Conservation (phyloP, 2,113 vertebrate species). For the Gambusia affinis region DNA sequence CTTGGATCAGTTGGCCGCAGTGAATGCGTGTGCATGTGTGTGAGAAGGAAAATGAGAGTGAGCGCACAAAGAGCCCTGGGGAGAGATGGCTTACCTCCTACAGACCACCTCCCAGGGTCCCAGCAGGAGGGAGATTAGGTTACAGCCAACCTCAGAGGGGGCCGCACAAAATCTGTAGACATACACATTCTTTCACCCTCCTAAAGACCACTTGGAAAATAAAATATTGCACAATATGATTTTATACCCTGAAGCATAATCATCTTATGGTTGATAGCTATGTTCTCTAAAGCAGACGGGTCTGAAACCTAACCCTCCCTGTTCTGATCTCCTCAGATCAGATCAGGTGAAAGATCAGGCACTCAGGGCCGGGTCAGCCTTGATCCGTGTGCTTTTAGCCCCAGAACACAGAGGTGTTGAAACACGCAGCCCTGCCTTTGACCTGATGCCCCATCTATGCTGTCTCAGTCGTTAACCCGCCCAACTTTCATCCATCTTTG, state of each 20-base stretch:
- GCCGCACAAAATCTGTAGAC: slow-evolving; percentile 33
- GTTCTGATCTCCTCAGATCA: slow-evolving; percentile 15
- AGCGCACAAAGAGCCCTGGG: slow-evolving; percentile 54
- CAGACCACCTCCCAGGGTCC: slow-evolving; percentile 76
- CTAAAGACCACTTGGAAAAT: slow-evolving; percentile 23
- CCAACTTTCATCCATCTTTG: slow-evolving; percentile 25
- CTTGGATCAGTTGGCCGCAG: slow-evolving; percentile 6
- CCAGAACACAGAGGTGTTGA: slow-evolving; percentile 52
- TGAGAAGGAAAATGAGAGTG: slow-evolving; percentile 3
- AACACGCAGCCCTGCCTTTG: slow-evolving; percentile 41
- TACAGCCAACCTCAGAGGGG: slow-evolving; percentile 67
- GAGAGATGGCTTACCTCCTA: slow-evolving; percentile 72
- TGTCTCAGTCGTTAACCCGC: slow-evolving; percentile 18
- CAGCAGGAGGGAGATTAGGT: slow-evolving; percentile 74
- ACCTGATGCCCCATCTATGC: slow-evolving; percentile 32
- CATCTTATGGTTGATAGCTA: slow-evolving; percentile 19
- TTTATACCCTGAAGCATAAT: slow-evolving; percentile 33
- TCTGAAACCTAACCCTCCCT: slow-evolving; percentile 13
- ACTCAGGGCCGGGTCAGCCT: slow-evolving; percentile 35
- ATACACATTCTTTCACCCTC: slow-evolving; percentile 23
- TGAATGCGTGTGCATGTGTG: slow-evolving; percentile 32
- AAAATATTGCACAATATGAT: slow-evolving; percentile 43
- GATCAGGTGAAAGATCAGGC: slow-evolving; percentile 45
- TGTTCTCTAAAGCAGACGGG: slow-evolving; percentile 3
- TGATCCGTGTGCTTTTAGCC: slow-evolving; percentile 47